Evolutionary conservation across 2,113 vertebrate species (phyloP).

Genomic region (Antechinus flavipes): DNA sequence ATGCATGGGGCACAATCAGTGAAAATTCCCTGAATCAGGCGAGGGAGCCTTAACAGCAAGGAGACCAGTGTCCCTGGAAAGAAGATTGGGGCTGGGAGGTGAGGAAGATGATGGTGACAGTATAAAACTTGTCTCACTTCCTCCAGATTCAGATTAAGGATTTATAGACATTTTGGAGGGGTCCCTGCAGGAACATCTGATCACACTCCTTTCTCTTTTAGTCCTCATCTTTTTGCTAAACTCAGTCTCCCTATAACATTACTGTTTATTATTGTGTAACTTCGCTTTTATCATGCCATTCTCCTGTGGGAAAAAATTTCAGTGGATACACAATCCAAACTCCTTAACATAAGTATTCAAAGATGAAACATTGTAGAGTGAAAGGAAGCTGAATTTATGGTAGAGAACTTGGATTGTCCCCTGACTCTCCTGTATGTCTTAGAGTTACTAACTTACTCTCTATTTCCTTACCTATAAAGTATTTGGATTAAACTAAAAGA

Average conservation of each 20-base stretch:
- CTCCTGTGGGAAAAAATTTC: constrained; percentile 23
- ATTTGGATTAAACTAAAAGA: not conserved
- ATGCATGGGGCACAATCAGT: not conserved
- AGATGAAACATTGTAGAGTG: not conserved
- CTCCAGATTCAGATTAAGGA: not conserved
- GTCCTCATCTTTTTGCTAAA: not conserved
- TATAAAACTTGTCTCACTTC: not conserved
- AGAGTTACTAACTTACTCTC: not conserved
- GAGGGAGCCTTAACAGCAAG: not conserved
- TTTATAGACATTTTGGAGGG: not conserved
- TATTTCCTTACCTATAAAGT: not conserved
- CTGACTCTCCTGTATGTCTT: not conserved
- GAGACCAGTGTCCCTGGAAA: not conserved
- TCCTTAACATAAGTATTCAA: constrained; percentile 33
- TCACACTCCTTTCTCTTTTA: not conserved
- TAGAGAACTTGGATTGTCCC: not conserved
- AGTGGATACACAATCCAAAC: not conserved
- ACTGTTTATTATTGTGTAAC: not conserved
- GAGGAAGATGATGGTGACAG: not conserved
- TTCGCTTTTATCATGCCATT: constrained; percentile 17
- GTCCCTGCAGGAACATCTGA: not conserved
- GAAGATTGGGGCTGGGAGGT: not conserved
- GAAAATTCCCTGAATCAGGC: not conserved
- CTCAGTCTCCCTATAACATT: not conserved
- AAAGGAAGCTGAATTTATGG: not conserved